phyloP scores from a whole-genome alignment of 1,140 invertebrate genomes.

The Oryctes rhinoceros region DNA sequence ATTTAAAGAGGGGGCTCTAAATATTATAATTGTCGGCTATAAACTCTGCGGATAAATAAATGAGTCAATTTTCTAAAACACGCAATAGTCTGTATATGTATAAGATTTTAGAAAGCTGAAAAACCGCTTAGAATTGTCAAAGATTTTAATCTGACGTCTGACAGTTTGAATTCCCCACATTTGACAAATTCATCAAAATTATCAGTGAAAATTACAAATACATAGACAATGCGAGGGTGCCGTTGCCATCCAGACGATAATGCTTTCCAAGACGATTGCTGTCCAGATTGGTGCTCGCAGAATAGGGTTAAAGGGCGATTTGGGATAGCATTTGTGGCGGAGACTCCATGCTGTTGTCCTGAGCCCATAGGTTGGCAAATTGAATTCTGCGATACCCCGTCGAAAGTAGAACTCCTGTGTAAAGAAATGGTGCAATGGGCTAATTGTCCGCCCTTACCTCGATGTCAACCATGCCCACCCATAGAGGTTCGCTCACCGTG shows the following conservation, averaged over 20 bases:
- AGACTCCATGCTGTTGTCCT: conserved; percentile 46
- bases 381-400: conserved; percentile 54
- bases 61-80: too few species aligned
- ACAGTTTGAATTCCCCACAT: not conserved
- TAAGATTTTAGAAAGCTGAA: not conserved
- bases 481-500: conserved; percentile 43
- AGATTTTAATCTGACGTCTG: not conserved
- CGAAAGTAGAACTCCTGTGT: conserved; percentile 51
- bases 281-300: conserved; percentile 32
- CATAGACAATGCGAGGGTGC: not conserved
- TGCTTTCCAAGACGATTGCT: conserved; percentile 12
- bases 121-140: not conserved
- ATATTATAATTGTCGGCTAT: too few species aligned
- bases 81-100: not conserved
- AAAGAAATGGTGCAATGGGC: conserved; percentile 52
- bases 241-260: not conserved
- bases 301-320: conserved; percentile 48
- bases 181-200: not conserved
- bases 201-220: not conserved
- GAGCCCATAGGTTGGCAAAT: conserved; percentile 55
- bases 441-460: conserved; percentile 47
- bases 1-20: too few species aligned
- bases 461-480: conserved; percentile 47
- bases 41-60: too few species aligned
- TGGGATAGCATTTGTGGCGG: conserved; percentile 51